phyloP scores from a whole-genome alignment of 1,140 invertebrate genomes.

The Hyphantria cunea region DNA sequence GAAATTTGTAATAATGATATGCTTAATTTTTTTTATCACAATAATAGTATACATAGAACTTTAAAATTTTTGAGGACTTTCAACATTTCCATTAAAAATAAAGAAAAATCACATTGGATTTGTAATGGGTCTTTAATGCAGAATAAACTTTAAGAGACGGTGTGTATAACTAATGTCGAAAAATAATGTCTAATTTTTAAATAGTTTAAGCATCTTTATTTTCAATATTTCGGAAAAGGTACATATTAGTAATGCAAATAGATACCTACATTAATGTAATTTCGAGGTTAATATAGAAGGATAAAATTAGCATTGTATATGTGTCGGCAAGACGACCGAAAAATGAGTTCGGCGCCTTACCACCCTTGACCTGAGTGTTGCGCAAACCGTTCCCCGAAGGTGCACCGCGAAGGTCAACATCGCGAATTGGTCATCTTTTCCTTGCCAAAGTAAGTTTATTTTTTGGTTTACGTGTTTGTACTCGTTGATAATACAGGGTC shows the following conservation, averaged over 20 bases:
- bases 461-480: constrained; percentile 20
- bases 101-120: too few relatives aligned
- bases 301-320: constrained; percentile 54
- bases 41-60: too few relatives aligned
- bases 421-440: constrained; percentile 56
- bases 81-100: too few relatives aligned
- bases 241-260: not conserved
- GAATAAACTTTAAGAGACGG: too few relatives aligned
- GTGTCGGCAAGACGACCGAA: constrained; percentile 62
- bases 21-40: too few relatives aligned
- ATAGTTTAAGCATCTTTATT: too few relatives aligned
- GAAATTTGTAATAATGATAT: too few relatives aligned
- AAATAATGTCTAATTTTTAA: too few relatives aligned
- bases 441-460: constrained; percentile 55
- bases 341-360: constrained; percentile 60
- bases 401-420: constrained; percentile 53
- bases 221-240: constrained; percentile 1
- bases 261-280: not conserved
- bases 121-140: too few relatives aligned
- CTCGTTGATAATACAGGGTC: constrained; percentile 14
- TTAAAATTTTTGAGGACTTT: too few relatives aligned
- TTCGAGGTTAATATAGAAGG: constrained; percentile 36
- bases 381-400: constrained; percentile 57
- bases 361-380: constrained; percentile 68
- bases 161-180: too few relatives aligned